Evolutionary conservation across 2,888 invertebrate species (phyloP), one percentile per base, ranked within the genome.

Genomic region (Apodemia duryi): DNA sequence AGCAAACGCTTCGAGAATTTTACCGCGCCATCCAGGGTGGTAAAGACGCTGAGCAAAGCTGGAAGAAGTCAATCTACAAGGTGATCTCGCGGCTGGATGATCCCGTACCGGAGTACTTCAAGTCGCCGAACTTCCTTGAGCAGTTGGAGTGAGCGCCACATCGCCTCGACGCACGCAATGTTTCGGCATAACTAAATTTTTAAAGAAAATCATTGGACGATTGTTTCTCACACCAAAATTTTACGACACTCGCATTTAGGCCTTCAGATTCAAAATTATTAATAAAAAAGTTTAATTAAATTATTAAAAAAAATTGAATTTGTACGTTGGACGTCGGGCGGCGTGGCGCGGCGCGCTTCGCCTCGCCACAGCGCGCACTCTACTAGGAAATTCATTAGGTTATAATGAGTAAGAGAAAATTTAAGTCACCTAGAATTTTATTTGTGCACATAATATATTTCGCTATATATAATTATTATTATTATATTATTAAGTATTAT

Each of bases 11-110:
- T 73, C 95, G 98, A 75, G 99, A 99, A 93, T 99, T 99, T 94
- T 99, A 97, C 96, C 97, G 98, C 91, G 98, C 99, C 76, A 97
- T 99, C 84, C 97, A 97, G 86, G 95, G 97, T 80, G 98, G 98
- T 75, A 98, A 99, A 91, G 99, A 99, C 93, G 94, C 95, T 69
- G 99, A 99, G 86, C 99, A 99, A 89, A 99, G 99, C 82, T 99
- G 99, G 99, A 99, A 99, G 94, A 99, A 99, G 92, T 97, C 98
- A 81, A 99, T 99, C 92, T 99, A 99, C 95, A 99, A 99, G 92
- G 96, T 99, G 82, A 99, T 99, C 91, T 98, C 99, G 80, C 96
- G 99, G 86, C 94, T 99, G 92, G 99, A 99, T 93, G 99, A 99
- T 92, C 96, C 97, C 72, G 98, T 99, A 80, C 99, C 99, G 75